Evolutionary conservation across 1,140 invertebrate genomes (phyloP).

Genomic region (Pachyrhynchus sulphureomaculatus): DNA sequence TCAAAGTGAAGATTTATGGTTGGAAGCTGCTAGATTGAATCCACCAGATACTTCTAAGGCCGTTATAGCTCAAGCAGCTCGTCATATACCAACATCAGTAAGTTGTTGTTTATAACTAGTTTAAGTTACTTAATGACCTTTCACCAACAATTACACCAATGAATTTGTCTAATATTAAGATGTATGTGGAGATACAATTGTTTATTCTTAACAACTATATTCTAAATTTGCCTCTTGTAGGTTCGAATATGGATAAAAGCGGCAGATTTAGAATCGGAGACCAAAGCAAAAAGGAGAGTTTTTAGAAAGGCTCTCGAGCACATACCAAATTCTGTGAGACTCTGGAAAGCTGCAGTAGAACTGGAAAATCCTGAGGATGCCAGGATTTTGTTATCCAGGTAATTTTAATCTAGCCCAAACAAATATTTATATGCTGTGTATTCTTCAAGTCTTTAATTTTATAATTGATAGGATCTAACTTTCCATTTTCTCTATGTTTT

Average conservation of each 20-base stretch:
- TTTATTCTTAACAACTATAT: too few species aligned
- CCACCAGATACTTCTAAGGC: conserved; percentile 92
- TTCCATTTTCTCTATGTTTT: too few species aligned
- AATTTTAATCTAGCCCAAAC: too few species aligned
- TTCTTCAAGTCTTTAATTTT: too few species aligned
- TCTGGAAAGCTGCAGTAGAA: conserved; percentile 99
- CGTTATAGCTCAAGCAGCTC: conserved; percentile 85
- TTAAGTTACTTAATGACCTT: not conserved
- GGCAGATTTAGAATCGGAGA: conserved; percentile 92
- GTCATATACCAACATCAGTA: conserved; percentile 83
- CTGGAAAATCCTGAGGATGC: conserved; percentile 98
- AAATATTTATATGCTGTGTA: too few species aligned
- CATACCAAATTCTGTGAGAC: conserved; percentile 95
- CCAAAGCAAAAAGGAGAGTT: conserved; percentile 92
- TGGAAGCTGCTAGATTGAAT: conserved; percentile 94
- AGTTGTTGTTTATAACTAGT: conserved; percentile 14
- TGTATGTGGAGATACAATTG: too few species aligned
- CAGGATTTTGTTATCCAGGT: conserved; percentile 81
- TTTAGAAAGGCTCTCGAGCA: conserved; percentile 94
- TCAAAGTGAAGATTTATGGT: conserved; percentile 96
- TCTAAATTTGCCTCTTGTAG: conserved; percentile 3
- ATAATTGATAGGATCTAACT: too few species aligned
- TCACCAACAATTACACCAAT: too few species aligned
- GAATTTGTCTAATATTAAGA: too few species aligned
- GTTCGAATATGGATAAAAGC: conserved; percentile 97